These are phyloP conservation scores for Hystrix brachyura DNA, from an alignment of 2,113 vertebrate species.

Conservation along the genomic window DNA sequence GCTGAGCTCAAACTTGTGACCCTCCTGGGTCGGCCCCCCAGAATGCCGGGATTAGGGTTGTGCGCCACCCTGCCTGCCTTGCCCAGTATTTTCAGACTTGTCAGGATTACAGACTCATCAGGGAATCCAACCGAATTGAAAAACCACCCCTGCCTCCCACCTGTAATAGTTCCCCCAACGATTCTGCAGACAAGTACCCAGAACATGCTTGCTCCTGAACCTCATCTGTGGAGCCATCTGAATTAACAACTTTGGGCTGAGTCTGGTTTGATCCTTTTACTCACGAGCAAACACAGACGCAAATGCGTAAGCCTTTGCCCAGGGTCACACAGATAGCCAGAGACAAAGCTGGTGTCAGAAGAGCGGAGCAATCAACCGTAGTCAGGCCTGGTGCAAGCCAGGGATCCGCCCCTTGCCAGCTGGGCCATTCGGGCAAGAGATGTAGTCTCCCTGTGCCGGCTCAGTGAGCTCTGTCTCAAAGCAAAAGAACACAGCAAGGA, in stretches of 20 bases:
- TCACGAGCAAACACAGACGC: neutral
- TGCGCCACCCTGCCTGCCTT: neutral
- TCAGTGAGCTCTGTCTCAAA: neutral
- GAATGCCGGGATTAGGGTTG: neutral
- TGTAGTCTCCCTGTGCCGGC: neutral
- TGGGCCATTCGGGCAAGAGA: neutral
- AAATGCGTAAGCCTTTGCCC: neutral
- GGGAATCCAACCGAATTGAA: neutral
- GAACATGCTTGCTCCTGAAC: neutral
- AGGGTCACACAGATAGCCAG: neutral
- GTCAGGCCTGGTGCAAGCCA: neutral
- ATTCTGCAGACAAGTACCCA: neutral
- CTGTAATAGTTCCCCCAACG: neutral
- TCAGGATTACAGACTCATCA: neutral
- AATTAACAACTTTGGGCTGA: neutral
- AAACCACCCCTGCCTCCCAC: neutral
- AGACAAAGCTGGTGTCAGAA: neutral
- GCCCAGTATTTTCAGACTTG: neutral
- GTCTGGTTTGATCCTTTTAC: neutral
- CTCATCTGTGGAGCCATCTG: neutral
- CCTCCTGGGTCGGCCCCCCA: neutral
- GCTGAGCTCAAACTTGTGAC: neutral
- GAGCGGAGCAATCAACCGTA: neutral
- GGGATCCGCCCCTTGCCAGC: neutral
- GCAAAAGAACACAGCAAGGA: neutral